Evolutionary conservation across 1,140 invertebrate species (phyloP).

Genomic region (Ylistrum balloti): DNA sequence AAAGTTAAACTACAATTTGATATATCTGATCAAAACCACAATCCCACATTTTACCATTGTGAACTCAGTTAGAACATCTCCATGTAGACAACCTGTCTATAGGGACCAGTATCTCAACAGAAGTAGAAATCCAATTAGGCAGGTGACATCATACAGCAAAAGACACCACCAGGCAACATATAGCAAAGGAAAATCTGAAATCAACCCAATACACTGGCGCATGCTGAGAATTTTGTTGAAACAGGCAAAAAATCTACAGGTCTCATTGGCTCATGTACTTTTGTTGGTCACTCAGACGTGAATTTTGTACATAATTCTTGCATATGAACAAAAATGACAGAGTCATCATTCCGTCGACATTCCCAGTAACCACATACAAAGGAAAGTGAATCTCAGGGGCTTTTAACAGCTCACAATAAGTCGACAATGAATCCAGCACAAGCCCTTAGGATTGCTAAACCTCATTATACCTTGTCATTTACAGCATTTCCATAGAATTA

Average conservation of each 20-base stretch:
- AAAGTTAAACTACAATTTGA: too few species aligned
- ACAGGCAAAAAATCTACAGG: slow-evolving; percentile 4
- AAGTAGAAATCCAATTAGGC: not conserved
- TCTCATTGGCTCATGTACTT: not conserved
- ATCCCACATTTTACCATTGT: not conserved
- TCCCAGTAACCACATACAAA: not conserved
- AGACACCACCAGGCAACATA: not conserved
- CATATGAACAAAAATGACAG: not conserved
- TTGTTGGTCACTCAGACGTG: not conserved
- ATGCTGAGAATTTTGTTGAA: slow-evolving; percentile 13
- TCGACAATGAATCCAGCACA: not conserved
- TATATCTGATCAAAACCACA: not conserved
- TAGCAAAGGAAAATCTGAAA: not conserved
- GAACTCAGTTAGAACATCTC: not conserved
- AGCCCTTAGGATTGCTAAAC: slow-evolving; percentile 31
- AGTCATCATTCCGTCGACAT: not conserved
- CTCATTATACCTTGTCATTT: slow-evolving; percentile 27
- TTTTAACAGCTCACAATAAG: slow-evolving; percentile 20
- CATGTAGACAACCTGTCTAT: not conserved
- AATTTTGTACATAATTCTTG: not conserved
- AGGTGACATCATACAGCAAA: not conserved
- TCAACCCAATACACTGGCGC: not conserved
- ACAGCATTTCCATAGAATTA: slow-evolving; percentile 27
- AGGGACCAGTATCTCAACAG: not conserved
- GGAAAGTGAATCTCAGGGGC: not conserved